A percentile compares a stretch with the other conserved stretches of the same genome.
These are phyloP conservation scores for Etia nguti DNA, from an alignment of 2,113 vertebrate species.

Conservation along the genomic window DNA sequence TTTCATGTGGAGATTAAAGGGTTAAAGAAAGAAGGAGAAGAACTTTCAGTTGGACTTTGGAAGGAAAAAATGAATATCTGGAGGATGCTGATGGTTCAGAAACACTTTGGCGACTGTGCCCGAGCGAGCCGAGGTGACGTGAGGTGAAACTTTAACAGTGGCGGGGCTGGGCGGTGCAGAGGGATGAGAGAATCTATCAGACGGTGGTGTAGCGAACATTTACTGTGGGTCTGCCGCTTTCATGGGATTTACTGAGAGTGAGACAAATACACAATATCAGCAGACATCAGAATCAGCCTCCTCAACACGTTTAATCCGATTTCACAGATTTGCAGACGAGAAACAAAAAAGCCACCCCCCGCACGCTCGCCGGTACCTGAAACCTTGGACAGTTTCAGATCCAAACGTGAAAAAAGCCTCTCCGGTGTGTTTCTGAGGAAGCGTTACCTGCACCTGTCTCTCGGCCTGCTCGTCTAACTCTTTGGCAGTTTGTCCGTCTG, in stretches of 20 bases:
- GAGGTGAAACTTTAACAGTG: background rate
- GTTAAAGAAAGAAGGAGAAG: background rate
- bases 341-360: background rate
- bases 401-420: background rate
- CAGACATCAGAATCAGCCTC: background rate
- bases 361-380: fast-evolving
- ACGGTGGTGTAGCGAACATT: background rate
- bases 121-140: background rate
- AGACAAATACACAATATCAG: background rate
- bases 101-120: background rate
- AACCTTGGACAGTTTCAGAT: background rate
- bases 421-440: background rate
- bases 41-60: background rate
- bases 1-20: background rate
- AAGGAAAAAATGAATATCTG: background rate
- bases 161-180: background rate
- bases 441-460: background rate
- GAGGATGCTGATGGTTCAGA: background rate
- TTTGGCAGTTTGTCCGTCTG: background rate
- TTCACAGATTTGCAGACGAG: background rate
- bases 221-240: background rate
- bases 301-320: background rate
- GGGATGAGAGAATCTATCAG: background rate
- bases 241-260: background rate
- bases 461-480: background rate